Base-by-base conservation (phyloP, 2,113 vertebrate species). In the Hemichromis elongatus region DNA sequence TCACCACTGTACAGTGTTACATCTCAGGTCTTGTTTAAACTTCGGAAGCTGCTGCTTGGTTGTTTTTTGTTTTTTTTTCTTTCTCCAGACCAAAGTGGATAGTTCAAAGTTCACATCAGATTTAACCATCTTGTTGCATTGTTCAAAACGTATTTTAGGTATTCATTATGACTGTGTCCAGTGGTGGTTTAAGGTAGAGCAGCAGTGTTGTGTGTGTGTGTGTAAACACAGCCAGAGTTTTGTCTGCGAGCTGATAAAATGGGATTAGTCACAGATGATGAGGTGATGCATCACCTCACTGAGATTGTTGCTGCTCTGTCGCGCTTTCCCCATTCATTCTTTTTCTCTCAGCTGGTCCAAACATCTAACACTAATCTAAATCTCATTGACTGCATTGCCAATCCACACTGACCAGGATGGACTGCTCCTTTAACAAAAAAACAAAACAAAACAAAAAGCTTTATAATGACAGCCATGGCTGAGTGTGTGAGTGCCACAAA, bases 401-500 rank as follows among this genome's bases (percentile, higher is more conserved):
- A 50, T 82, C 79, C 55, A 50, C 77, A 16, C 6, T 85, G 19
- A 88, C 79, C 59, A 80, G 73, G 87, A 88, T 42, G 5, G 86
- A 88, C 77, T 85, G 82, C 83, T 93, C 84, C 14, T 75, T 90
- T 59, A 93, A 80, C 19, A 6, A 33, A 68, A 45, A 42, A 16
- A 68, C n/a, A 13, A 30, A 75, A 73, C 24, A 89, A 57, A 10
- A 40, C 30, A 92, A 90, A 92, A 77, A 93, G 91, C 90, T 93
- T 92, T 93, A 93, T 86, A 91, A 66, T 3, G n/a, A 90, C 79
- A 83, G 88, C 80, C 53, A 7, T 54, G 18, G 26, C 78, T 30
- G 66, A 75, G 90, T 86, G 88, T 91, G 89, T 92, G 86, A 83
- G 85, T 86, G 92, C 80, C 88, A 81, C 61, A 61, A 40, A 56